Evolutionary conservation across 1,140 invertebrate genomes (phyloP), one percentile per base, ranked within the genome.

Genomic region (Pseudomyrmex flavicornis): DNA sequence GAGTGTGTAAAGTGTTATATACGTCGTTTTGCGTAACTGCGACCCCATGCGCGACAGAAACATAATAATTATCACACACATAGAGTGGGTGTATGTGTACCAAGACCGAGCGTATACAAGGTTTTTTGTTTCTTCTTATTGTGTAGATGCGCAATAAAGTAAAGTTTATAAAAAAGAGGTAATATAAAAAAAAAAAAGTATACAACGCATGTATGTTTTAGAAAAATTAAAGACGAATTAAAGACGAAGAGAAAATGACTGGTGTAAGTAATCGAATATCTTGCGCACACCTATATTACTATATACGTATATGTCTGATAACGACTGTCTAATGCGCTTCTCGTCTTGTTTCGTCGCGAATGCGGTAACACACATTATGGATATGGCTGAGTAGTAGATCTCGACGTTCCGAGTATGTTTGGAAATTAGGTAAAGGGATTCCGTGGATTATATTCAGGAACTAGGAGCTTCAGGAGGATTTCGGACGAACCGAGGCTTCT

Each of bases 361-460:
- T 82, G 59, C 72, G 79, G 59, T 75, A 74, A 82, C 70, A 52
- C 58, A 17, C 54, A 1, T 13, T 22, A 82, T 62, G 26, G 26
- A 63, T 63, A 73, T 46, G 17, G n/a, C 26, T 15, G 48, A 82
- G 12, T 63, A 75, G 58, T 46, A 26, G 79, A 63, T 75, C 79
- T 65, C 59, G 59, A 74, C 59, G 59, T 82, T 82, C 59, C 79
- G 48, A 82, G 70, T 80, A 70, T 75, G 72, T 74, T 82, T 82
- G 70, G 70, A 70, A 82, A 82, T 82, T 82, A 82, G 79, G 70
- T 82, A 82, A 82, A 82, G 79, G 59, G 79, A 82, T 82, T 82
- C 70, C 70, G 48, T 75, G 61, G 79, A 82, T 82, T 82, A 82
- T 82, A 82, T 82, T 82, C 59, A n/a, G 20, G 59, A 82, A 82